These are phyloP conservation scores for Leucopsar rothschildi DNA, from an alignment of 2,113 vertebrate species.

Conservation along the genomic window DNA sequence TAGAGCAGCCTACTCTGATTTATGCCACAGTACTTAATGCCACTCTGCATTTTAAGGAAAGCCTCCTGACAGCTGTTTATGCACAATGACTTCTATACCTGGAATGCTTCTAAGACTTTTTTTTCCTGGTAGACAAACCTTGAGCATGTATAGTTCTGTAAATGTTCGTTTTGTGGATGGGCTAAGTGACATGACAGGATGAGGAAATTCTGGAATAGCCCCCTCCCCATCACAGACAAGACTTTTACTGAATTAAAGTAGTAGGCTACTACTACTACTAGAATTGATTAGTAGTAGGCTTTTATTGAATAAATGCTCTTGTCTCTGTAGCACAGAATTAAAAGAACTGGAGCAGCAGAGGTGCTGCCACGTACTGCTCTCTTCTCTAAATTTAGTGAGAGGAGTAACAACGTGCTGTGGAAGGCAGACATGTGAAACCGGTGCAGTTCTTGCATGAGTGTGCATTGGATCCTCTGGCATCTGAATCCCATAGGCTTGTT, in stretches of 20 bases:
- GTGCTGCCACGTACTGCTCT: neutral
- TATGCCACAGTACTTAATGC: neutral
- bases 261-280: neutral
- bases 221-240: neutral
- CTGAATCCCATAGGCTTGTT: neutral
- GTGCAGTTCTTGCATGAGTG: neutral
- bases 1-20: neutral
- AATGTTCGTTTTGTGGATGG: neutral
- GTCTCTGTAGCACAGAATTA: neutral
- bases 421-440: neutral
- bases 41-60: neutral
- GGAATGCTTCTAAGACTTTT: neutral
- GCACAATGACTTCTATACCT: neutral
- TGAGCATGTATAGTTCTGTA: neutral
- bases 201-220: neutral
- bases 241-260: neutral
- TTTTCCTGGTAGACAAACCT: neutral
- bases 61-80: neutral
- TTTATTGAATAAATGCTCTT: neutral
- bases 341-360: neutral
- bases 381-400: neutral
- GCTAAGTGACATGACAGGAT: neutral
- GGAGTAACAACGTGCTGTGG: neutral
- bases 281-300: neutral
- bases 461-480: neutral